Evolutionary conservation across 2,113 vertebrate genomes (phyloP).

Genomic region (Mormyrus iriodes): DNA sequence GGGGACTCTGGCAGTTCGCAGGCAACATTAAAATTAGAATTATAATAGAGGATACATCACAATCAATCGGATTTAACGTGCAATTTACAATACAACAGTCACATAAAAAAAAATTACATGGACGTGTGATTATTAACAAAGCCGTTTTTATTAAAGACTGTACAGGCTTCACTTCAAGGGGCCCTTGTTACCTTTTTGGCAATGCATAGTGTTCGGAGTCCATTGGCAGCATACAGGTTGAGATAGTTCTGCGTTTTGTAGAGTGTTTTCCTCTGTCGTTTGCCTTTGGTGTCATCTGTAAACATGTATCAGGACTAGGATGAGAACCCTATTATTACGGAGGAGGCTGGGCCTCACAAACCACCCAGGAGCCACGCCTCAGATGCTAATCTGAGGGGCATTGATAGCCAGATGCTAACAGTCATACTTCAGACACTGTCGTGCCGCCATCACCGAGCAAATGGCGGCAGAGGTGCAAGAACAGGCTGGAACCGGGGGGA

Average conservation of each 20-base stretch:
- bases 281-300: constrained; percentile 73
- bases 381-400: not conserved
- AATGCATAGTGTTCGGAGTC: constrained; percentile 90
- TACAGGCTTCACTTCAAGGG: not conserved
- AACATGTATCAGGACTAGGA: not conserved
- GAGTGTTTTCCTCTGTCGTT: constrained; percentile 79
- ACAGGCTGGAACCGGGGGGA: not conserved
- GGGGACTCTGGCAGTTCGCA: not conserved
- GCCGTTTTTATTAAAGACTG: no score
- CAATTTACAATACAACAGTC: not conserved
- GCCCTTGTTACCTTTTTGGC: constrained; percentile 78
- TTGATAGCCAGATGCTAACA: not conserved
- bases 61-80: not conserved
- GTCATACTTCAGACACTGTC: no score
- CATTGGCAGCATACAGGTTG: constrained; percentile 84
- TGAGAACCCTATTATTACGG: not conserved
- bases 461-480: not conserved
- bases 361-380: not conserved
- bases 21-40: not conserved
- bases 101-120: not conserved
- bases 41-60: no score
- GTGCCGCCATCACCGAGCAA: not conserved
- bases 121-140: not conserved
- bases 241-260: constrained; percentile 88
- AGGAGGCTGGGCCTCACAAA: not conserved